Evolutionary conservation across 2,888 invertebrate species (phyloP).

Genomic region (Zygogramma bicolorata): DNA sequence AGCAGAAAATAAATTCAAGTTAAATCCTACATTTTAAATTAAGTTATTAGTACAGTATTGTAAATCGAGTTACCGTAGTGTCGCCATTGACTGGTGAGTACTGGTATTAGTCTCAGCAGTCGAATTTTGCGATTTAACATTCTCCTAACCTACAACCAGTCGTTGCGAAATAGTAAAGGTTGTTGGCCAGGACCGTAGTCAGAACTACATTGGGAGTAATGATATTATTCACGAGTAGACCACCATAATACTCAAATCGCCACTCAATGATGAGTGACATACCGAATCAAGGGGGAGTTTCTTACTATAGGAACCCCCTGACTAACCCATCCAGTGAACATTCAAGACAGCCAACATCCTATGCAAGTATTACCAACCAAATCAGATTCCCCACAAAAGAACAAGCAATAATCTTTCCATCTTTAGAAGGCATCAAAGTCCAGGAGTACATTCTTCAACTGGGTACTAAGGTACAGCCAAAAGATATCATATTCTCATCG

Average conservation of each 20-base stretch:
- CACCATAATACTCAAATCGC: background rate
- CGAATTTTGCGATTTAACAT: too few species aligned
- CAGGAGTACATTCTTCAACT: slow-evolving; percentile 19
- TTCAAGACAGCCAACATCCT: background rate
- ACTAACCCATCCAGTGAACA: background rate
- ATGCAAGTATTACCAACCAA: slow-evolving; percentile 15
- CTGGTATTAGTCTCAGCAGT: background rate
- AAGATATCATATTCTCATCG: slow-evolving; percentile 40
- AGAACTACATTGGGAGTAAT: background rate
- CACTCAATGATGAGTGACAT: background rate
- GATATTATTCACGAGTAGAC: background rate
- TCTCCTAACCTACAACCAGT: too few species aligned
- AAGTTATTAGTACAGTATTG: too few species aligned
- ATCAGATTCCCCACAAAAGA: slow-evolving; percentile 17
- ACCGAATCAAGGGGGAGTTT: background rate
- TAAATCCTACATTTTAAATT: too few species aligned
- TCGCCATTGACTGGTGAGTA: background rate
- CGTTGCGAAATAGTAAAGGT: too few species aligned
- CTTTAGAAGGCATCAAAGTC: background rate
- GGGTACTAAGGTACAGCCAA: slow-evolving; percentile 30
- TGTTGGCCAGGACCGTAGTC: background rate
- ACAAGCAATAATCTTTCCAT: slow-evolving; percentile 17
- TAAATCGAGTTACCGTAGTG: too few species aligned
- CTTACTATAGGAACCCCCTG: background rate
- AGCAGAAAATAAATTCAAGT: background rate